Evolutionary conservation across 2,888 invertebrate species (phyloP), one percentile per base, ranked within the genome.

Genomic region (Cynaeus angustus): DNA sequence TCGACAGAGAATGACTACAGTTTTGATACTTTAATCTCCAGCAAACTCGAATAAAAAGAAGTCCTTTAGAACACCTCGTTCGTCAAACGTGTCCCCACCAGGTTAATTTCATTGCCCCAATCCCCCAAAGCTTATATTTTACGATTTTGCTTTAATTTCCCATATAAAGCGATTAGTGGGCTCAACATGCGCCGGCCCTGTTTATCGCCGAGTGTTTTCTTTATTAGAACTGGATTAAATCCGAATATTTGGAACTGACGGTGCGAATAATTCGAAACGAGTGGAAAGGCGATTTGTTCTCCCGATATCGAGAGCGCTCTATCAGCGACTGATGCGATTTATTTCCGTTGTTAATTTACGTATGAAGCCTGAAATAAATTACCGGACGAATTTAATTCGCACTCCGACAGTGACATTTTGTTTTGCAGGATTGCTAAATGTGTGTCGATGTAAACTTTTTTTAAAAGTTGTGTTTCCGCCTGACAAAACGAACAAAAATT

Each of bases 211-310:
- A 41, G 41, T 52, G 59, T 28, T 62, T 62, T 50, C 48, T 50
- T 69, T 69, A 73, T 71, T 71, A 68, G 71, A 56, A 43, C 50
- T 43, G 66, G 73, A 74, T 74, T 72, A 71, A 76, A 76, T 74
- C 66, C 67, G 70, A 72, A 73, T 75, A 74, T 75, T 72, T 75
- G 74, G 76, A 76, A 71, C 73, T 76, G 74, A 72, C 76, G 74
- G 72, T 68, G 74, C 74, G 76, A 74, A 70, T 72, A 76, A 76
- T 76, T 73, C 65, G 70, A 66, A 71, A 70, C 61, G 48, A 66
- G 68, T 68, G 61, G 65, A 72, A 59, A 66, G 58, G 66, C 50
- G 55, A 67, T 64, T 68, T 72, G 74, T 72, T 71, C 74, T 61
- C 41, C 28, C 52, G 68, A 68, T 56, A 56, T 66, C 55, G 71